These are phyloP conservation scores for Metallyticus violacea DNA, from an alignment of 2,888 invertebrate species.

Conservation along the genomic window DNA sequence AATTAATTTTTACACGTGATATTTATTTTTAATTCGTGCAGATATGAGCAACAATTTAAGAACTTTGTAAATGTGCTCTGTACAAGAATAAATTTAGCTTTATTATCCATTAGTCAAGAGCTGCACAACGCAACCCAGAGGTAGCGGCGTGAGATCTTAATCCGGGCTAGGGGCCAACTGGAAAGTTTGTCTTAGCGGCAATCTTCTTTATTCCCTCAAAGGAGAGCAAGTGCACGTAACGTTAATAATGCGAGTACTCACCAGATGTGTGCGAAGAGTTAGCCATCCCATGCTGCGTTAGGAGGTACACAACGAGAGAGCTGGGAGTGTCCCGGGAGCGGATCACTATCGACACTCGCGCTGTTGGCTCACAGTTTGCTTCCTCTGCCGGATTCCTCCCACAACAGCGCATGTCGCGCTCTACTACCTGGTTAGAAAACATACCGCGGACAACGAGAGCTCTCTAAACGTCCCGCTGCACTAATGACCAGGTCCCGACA, in stretches of 20 bases:
- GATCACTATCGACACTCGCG: neutral
- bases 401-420: neutral
- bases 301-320: neutral
- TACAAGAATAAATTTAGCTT: too few species aligned
- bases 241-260: constrained; percentile 48
- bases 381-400: neutral
- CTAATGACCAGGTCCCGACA: neutral
- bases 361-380: neutral
- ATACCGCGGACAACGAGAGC: neutral
- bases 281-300: constrained; percentile 55
- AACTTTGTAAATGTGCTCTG: too few species aligned
- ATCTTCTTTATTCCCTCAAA: too few species aligned
- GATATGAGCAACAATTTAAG: too few species aligned
- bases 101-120: too few species aligned
- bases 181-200: neutral
- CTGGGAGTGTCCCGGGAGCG: neutral
- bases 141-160: too few species aligned
- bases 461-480: neutral
- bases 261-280: constrained; percentile 55
- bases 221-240: neutral
- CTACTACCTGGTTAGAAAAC: neutral
- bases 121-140: neutral
- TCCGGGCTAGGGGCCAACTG: neutral
- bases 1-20: too few species aligned
- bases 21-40: too few species aligned